These are phyloP conservation scores for Lonchura striata DNA, from an alignment of 2,113 vertebrate genomes.

Conservation along the genomic window DNA sequence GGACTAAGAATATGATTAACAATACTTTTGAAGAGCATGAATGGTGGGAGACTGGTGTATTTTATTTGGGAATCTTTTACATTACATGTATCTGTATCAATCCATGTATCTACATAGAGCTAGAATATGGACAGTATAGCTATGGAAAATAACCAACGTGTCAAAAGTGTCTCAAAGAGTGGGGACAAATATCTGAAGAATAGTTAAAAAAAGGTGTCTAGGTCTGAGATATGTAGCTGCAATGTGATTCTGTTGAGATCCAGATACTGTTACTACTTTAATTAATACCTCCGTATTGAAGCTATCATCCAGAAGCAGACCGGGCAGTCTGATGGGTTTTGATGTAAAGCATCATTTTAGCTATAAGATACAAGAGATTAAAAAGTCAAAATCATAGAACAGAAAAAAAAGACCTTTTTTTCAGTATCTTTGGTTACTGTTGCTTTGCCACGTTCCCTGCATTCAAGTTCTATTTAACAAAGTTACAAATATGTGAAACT, in stretches of 20 bases:
- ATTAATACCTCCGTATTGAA: background rate
- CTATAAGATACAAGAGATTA: background rate
- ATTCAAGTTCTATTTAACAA: background rate
- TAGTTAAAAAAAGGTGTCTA: background rate
- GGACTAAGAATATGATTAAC: background rate
- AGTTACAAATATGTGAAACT: background rate
- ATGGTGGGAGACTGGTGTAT: accelerated
- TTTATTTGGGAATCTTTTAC: background rate
- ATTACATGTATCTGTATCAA: background rate
- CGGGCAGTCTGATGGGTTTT: background rate
- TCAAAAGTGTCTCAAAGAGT: background rate
- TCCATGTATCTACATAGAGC: background rate
- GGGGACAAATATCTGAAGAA: background rate
- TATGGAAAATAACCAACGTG: background rate
- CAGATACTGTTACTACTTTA: background rate
- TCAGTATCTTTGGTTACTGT: background rate
- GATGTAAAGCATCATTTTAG: background rate
- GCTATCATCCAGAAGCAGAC: background rate
- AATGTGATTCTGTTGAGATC: background rate
- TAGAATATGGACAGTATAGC: background rate
- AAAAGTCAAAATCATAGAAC: background rate
- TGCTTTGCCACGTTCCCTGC: background rate
- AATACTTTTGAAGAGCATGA: background rate
- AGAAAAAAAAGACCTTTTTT: background rate
- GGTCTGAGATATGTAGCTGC: background rate